phyloP scores from a whole-genome alignment of 2,797 vertebrate species.

The Liparis tanakae region DNA sequence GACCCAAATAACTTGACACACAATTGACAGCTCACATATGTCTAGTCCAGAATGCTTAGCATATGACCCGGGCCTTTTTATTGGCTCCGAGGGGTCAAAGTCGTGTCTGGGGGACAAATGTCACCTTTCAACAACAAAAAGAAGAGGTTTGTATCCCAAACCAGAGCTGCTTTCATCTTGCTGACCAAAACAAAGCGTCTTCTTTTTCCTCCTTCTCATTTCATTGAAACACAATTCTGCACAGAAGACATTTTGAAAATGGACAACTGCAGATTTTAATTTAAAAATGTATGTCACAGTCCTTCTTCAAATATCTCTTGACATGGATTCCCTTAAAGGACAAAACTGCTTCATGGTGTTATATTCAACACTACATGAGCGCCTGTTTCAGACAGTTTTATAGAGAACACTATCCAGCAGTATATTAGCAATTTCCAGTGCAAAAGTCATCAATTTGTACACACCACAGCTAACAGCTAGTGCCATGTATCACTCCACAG shows the following conservation, averaged over 20 bases:
- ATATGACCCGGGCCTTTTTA: slow-evolving; percentile 59
- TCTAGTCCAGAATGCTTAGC: slow-evolving; percentile 23
- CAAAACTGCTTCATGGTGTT: background rate
- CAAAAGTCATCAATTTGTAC: background rate
- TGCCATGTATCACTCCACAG: background rate
- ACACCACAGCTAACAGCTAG: background rate
- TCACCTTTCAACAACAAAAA: slow-evolving; percentile 49
- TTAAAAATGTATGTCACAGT: background rate
- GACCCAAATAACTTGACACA: slow-evolving; percentile 55
- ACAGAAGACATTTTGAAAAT: background rate
- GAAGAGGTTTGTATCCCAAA: slow-evolving; percentile 15
- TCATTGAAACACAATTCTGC: rapidly evolving
- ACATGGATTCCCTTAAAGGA: background rate
- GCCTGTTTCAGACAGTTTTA: background rate
- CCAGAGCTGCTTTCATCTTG: slow-evolving; percentile 1
- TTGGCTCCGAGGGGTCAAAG: slow-evolving; percentile 54
- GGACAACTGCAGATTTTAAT: background rate
- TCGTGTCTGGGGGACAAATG: slow-evolving; percentile 61
- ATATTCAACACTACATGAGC: background rate
- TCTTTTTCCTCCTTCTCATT: background rate
- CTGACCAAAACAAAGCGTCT: slow-evolving; percentile 15
- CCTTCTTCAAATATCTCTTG: background rate
- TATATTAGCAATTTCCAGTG: background rate
- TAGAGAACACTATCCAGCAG: background rate
- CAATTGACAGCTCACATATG: slow-evolving; percentile 52